Evolutionary conservation across 1,140 invertebrate genomes (phyloP).

Genomic region (Ostrea denselamellosa): DNA sequence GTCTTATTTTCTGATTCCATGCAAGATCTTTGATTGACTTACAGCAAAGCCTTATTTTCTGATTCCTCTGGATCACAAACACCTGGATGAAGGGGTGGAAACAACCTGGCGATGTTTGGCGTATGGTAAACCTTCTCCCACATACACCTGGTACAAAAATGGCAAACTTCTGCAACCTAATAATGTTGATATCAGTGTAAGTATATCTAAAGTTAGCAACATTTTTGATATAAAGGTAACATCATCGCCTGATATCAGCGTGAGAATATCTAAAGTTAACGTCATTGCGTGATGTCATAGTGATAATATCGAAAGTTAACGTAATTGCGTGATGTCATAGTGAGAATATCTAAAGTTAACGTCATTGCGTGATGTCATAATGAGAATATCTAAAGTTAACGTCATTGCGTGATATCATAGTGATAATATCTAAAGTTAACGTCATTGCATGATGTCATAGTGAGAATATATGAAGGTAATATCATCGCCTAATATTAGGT

Average conservation of each 20-base stretch:
- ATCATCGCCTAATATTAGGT: too few relatives aligned
- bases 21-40: conserved; percentile 61
- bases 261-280: neutral
- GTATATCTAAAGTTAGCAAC: neutral
- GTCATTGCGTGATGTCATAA: too few relatives aligned
- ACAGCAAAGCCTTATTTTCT: conserved; percentile 94
- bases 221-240: neutral
- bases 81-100: conserved; percentile 89
- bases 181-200: neutral
- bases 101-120: conserved; percentile 97
- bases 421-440: neutral
- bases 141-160: conserved; percentile 93
- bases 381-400: too few relatives aligned
- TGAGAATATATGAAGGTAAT: neutral
- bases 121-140: conserved; percentile 95
- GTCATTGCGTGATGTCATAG: too few relatives aligned
- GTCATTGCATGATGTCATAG: too few relatives aligned
- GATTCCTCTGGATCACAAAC: conserved; percentile 91
- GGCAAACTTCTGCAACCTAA: conserved; percentile 80
- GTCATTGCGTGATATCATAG: neutral
- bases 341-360: neutral
- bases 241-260: too few relatives aligned
- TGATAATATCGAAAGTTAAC: too few relatives aligned
- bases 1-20: conserved; percentile 94
- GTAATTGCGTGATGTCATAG: neutral